phyloP scores from a whole-genome alignment of 2,888 invertebrate genomes.

The Campoletis raptor region DNA sequence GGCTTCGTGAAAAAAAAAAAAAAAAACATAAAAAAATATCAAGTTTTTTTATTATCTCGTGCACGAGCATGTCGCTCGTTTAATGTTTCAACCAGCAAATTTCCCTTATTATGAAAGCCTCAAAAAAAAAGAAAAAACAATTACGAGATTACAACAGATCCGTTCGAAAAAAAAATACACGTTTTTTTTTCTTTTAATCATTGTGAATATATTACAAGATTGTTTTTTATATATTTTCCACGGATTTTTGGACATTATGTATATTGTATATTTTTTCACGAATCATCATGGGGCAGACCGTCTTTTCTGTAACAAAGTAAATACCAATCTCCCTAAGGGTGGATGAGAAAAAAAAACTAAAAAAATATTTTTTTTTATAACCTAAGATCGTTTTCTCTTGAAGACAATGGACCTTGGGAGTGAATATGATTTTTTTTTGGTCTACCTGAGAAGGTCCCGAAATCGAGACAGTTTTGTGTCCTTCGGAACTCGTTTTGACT shows the following conservation, averaged over 20 bases:
- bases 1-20: conserved; percentile 19
- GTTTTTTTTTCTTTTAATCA: neutral
- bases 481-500: conserved; percentile 20
- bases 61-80: conserved; percentile 11
- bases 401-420: conserved; percentile 48
- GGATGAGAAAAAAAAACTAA: neutral
- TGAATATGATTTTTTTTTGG: conserved; percentile 32
- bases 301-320: neutral
- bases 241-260: neutral
- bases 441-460: conserved; percentile 41
- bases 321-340: neutral
- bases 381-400: conserved; percentile 16
- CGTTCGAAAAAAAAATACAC: neutral
- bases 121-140: conserved; percentile 3
- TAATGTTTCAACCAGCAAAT: neutral
- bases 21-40: conserved; percentile 12
- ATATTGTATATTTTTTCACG: neutral
- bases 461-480: conserved; percentile 48
- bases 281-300: neutral
- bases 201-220: neutral
- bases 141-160: neutral
- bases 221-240: neutral
- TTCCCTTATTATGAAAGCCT: neutral
- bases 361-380: neutral
- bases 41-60: conserved; percentile 15